These are phyloP conservation scores for Apocrypta bakeri DNA, from an alignment of 1,140 invertebrate species.

Conservation along the genomic window DNA sequence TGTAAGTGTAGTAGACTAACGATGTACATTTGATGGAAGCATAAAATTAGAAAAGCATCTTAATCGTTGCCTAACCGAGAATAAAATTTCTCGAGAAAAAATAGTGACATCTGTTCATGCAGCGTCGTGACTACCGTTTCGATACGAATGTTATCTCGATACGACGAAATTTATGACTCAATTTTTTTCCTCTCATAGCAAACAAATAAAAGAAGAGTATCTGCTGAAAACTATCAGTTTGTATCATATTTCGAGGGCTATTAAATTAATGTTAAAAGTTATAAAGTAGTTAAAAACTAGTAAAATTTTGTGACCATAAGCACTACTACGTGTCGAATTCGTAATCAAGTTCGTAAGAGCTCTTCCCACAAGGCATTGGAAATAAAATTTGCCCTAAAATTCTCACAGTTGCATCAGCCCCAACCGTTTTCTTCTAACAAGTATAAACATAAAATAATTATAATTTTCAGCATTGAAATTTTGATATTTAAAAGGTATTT, in stretches of 20 bases:
- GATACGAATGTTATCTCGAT: slow-evolving; percentile 23
- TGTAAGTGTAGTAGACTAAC: slow-evolving; percentile 17
- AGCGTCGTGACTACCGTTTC: not conserved
- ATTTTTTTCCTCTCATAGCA: not conserved
- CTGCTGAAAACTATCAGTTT: too few relatives aligned
- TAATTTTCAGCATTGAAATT: too few relatives aligned
- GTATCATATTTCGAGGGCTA: not conserved
- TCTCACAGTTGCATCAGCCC: not conserved
- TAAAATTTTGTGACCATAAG: not conserved
- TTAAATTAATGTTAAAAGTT: not conserved
- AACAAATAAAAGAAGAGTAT: not conserved
- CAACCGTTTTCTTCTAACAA: too few relatives aligned
- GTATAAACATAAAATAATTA: too few relatives aligned
- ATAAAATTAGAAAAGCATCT: slow-evolving; percentile 21
- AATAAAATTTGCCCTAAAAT: not conserved
- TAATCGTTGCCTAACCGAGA: slow-evolving; percentile 17
- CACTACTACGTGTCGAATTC: not conserved
- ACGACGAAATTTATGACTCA: not conserved
- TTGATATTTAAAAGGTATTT: too few relatives aligned
- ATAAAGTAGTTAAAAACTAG: not conserved
- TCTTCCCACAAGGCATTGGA: not conserved
- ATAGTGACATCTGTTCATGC: not conserved
- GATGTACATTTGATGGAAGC: not conserved
- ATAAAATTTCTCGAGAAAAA: not conserved
- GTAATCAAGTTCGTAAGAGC: slow-evolving; percentile 3